Evolutionary conservation across 1,140 invertebrate genomes (phyloP), one percentile per base, ranked within the genome.

Genomic region (Ganaspis sp.): DNA sequence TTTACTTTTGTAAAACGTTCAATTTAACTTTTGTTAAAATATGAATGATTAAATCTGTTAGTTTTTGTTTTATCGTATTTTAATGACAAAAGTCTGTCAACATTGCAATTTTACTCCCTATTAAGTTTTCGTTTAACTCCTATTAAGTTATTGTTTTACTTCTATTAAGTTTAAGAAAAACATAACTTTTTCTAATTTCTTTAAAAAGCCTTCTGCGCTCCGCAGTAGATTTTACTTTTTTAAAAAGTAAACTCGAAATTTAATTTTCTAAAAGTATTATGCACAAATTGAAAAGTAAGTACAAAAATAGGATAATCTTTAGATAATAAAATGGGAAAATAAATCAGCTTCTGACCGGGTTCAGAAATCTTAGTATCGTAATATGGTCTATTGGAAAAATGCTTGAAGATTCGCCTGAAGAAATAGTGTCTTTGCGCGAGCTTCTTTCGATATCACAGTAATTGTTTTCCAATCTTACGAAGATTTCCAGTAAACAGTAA

Each of bases 401-500:
- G 58, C 58, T 34, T 64, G 26, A 64, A 64, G 58, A 8, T n/a
- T 12, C 58, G 23, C 23, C 23, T 12, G 15, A 26, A 64, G 54
- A 58, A 58, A 58, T 12, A 15, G 23, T 64, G 58, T 64, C 58
- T 29, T 64, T 64, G 58, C 58, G 58, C 58, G 58, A 64, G 23
- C 58, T 64, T 64, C 58, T 64, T 64, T 64, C 58, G 58, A 29
- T 64, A 64, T 64, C 58, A 64, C 58, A 64, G 58, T 64, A 64
- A 64, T 64, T 29, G 58, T 64, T 64, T 64, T 64, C 11, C 54
- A 64, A 64, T 15, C 21, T 26, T 64, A 64, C 26, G 26, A 64
- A 64, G 58, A 64, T 64, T 64, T 26, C 58, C 58, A 64, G 23
- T 64, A 26, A 64, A 64, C 26, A 34, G 58, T 64, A n/a, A 64